Evolutionary conservation across 2,888 invertebrate species (phyloP), one percentile per base, ranked within the genome.

Genomic region (Limnephilus auricula): DNA sequence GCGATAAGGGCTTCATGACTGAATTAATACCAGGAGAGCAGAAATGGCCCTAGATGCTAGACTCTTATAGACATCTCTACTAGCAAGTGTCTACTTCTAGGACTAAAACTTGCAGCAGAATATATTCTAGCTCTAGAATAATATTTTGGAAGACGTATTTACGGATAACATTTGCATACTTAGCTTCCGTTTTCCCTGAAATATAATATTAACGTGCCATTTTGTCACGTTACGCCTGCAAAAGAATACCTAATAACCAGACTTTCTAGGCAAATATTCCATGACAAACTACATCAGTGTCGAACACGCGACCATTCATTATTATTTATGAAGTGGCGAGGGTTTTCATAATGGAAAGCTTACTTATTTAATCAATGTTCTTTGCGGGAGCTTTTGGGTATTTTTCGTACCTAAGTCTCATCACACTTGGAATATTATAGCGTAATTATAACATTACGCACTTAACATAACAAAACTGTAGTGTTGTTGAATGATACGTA

Each of bases 1-100:
- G 85, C 40, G 85, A 85, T 85, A 85, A 85, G 85, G n/a, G 85
- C 30, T 85, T 85, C 85, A 85, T 85, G 85, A 85, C 85, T 85
- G 85, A 85, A 85, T 85, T 85, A 85, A 85, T 45, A 85, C 40
- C n/a, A 12, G 30, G 85, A 37, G 40, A 40, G 25, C 40, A 30
- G 30, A 34, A 37, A n/a, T 37, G 34, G 37, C 40, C 30, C 65
- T 65, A 65, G 65, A 65, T 65, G 65, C 65, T 65, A 25, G 65
- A 65, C 65, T 65, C 65, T 25, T 25, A 65, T 65, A 65, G 65
- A 65, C 65, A 65, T 65, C 65, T 65, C 65, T 65, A 65, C 65
- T 65, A 65, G 25, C 9, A 65, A 25, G 25, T 65, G 65, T 9
- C 65, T 25, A 25, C 25, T 65, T 65, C 65, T 65, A 25, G 25